Base-by-base conservation (phyloP, 2,797 vertebrate species). In the Pseudotriccus pelzelni region DNA sequence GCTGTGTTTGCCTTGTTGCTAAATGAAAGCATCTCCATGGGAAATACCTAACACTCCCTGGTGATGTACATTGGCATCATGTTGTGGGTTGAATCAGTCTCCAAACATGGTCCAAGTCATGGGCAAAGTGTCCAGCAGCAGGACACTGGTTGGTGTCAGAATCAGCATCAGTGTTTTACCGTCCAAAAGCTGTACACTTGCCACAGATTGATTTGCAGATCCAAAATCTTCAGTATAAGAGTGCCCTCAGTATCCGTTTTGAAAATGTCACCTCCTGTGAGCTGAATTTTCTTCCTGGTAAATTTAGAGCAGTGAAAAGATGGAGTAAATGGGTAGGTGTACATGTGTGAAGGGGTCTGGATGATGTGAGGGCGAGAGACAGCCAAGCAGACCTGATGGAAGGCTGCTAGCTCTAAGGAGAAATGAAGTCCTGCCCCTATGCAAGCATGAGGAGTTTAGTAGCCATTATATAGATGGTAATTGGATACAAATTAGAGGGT, bases 41-140 rank as follows among this genome's bases (percentile, higher is more conserved):
- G 93, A 91, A 95, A 95, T 67, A 91, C 85, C 73, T 43, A 86
- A 86, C 74, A 56, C 75, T 91, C 93, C 85, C 85, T 81, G 41
- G 63, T 84, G 85, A 69, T 49, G 50, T 70, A 83, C 28, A 0
- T 2, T 90, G 84, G 67, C 74, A 70, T 93, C 73, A 79, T 2
- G 7, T 59, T 10, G 15, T 70, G 22, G 55, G n/a, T 44, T 95
- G 85, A 87, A 84, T 90, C 83, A 87, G 44, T 8, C 14, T 58
- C 10, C 36, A 94, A 66, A 66, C 12, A 79, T 9, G 19, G 27
- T 37, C 34, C n/a, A 64, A 73, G 68, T 73, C 87, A 79, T 13
- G 43, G 72, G 58, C 53, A 87, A 76, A 73, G 47, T 12, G 14
- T 81, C 80, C 20, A 5, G 60, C 1, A 4, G 36, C n/a, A 41